Conservation (phyloP, 92 coral and sea anemone genomes). For the Porites cylindrica region DNA sequence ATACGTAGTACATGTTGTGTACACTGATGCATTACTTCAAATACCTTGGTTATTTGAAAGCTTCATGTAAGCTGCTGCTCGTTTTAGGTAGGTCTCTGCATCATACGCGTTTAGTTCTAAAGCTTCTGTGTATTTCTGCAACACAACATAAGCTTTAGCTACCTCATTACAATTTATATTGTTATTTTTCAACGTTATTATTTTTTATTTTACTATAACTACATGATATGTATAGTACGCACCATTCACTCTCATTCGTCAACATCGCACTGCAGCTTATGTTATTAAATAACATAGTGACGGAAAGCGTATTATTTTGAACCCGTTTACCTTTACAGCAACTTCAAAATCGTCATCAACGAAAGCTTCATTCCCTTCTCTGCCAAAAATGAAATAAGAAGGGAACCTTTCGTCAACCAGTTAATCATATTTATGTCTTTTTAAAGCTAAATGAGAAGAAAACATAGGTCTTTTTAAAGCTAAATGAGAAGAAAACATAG, state of each 20-base stretch:
- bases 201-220: too few relatives aligned
- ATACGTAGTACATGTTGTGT: background rate
- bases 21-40: background rate
- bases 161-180: background rate
- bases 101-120: conserved; percentile 83
- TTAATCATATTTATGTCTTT: background rate
- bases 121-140: conserved; percentile 87
- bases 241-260: too few relatives aligned
- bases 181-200: too few relatives aligned
- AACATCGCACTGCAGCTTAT: too few relatives aligned
- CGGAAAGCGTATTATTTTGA: too few relatives aligned
- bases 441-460: too few relatives aligned
- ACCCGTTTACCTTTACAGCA: conserved; percentile 76
- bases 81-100: conserved; percentile 79
- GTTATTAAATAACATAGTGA: too few relatives aligned
- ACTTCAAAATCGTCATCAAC: conserved; percentile 88
- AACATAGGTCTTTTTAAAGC: too few relatives aligned
- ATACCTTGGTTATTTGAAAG: conserved; percentile 80
- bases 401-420: background rate
- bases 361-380: conserved; percentile 95
- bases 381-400: conserved; percentile 17
- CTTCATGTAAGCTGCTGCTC: conserved; percentile 87
- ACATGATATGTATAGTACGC: too few relatives aligned
- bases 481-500: background rate
- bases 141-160: background rate